Conservation (phyloP, 2,797 vertebrate genomes). For the Sparus aurata region DNA sequence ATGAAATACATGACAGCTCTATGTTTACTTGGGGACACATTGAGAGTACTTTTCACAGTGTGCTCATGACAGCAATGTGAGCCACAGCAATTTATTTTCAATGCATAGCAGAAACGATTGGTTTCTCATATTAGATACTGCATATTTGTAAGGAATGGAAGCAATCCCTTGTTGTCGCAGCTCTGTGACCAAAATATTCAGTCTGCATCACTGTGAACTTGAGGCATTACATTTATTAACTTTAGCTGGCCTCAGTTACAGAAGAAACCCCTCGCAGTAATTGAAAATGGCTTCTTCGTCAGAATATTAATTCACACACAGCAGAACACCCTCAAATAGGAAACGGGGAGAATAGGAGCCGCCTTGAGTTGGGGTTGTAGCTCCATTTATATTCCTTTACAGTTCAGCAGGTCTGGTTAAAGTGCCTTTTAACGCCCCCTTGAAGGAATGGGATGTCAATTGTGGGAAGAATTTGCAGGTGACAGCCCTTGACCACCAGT, state of each 20-base stretch:
- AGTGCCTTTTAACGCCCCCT: constrained; percentile 50
- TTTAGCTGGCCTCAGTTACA: constrained; percentile 55
- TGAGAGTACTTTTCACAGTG: neutral
- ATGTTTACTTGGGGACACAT: neutral
- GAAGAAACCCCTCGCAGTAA: constrained; percentile 64
- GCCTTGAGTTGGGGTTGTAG: constrained; percentile 32
- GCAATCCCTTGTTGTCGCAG: constrained; percentile 5
- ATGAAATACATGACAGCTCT: constrained; percentile 4
- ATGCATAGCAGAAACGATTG: constrained; percentile 15
- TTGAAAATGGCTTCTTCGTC: constrained; percentile 64
- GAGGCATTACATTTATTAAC: constrained; percentile 66
- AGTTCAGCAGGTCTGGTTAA: constrained; percentile 68
- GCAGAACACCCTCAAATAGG: constrained; percentile 10
- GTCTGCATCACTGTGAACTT: constrained; percentile 53
- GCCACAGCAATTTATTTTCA: constrained; percentile 22
- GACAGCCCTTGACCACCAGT: constrained; percentile 66
- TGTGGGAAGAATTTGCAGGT: constrained; percentile 63
- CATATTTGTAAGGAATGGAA: constrained; percentile 21
- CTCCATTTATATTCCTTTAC: constrained; percentile 71
- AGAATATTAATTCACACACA: constrained; percentile 66
- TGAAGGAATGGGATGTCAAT: constrained; percentile 57
- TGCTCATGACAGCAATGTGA: constrained; percentile 1
- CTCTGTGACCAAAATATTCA: constrained; percentile 60
- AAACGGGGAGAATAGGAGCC: constrained; percentile 32
- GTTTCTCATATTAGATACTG: constrained; percentile 1